Percentiles rank a stretch among this genome's conserved stretches.
Evolutionary conservation across 1,140 invertebrate species (phyloP).

Genomic region (Papilio polyxenes): DNA sequence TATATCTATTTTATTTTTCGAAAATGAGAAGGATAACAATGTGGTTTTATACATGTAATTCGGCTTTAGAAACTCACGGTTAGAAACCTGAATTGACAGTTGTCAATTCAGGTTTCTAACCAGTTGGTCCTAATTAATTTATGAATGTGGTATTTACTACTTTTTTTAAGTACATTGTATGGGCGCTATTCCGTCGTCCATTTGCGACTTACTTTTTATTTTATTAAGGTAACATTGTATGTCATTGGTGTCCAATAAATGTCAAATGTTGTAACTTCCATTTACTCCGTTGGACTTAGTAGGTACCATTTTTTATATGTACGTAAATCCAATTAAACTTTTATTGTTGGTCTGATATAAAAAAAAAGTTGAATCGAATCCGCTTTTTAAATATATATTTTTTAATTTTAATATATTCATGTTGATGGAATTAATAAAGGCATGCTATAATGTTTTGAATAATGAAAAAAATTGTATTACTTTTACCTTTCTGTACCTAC

Average conservation of each 20-base stretch:
- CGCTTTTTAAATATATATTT: no score
- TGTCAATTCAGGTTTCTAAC: neutral
- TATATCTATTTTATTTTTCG: neutral
- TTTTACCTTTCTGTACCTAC: neutral
- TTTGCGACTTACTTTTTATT: neutral
- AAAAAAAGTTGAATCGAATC: no score
- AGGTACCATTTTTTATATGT: no score
- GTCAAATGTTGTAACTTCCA: conserved; percentile 9
- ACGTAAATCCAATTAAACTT: no score
- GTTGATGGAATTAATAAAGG: neutral
- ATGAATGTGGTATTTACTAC: neutral
- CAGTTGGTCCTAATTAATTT: neutral
- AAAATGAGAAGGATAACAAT: neutral
- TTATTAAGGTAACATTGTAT: neutral
- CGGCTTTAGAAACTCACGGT: neutral
- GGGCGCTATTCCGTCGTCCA: neutral
- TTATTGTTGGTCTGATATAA: no score
- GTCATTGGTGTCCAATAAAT: neutral
- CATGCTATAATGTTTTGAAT: neutral
- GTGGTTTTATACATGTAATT: neutral
- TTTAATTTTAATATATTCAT: no score
- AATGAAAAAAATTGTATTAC: neutral
- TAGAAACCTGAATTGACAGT: neutral
- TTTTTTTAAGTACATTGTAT: neutral
- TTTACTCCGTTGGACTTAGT: neutral